These are phyloP conservation scores for Aphelenchoides avenae DNA, from an alignment of 1,140 invertebrate genomes.

Conservation along the genomic window DNA sequence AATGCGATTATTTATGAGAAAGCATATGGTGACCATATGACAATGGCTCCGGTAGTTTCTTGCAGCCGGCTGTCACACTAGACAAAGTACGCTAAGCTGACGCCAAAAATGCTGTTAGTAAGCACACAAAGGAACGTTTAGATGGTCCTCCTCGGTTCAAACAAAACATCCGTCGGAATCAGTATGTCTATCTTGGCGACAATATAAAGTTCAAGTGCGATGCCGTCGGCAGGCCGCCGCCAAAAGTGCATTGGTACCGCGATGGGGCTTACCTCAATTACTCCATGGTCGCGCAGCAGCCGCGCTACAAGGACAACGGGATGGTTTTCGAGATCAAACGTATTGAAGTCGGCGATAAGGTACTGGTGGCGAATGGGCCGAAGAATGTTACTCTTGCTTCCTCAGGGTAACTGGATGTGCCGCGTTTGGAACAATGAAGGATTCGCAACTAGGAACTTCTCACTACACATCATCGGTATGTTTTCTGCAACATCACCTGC, in stretches of 20 bases:
- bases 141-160: constrained; percentile 42
- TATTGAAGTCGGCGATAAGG: constrained; percentile 43
- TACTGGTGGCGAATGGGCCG: constrained; percentile 11
- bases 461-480: constrained; percentile 56
- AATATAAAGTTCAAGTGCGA: constrained; percentile 43
- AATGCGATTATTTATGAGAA: too few species aligned
- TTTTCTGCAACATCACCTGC: constrained; percentile 17
- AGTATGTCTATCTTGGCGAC: constrained; percentile 43
- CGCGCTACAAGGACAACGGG: constrained; percentile 24
- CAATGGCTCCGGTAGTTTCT: too few species aligned
- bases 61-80: too few species aligned
- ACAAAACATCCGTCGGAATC: constrained; percentile 36
- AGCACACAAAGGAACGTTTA: too few species aligned
- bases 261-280: constrained; percentile 46
- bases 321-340: constrained; percentile 37
- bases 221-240: constrained; percentile 41
- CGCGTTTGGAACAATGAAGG: constrained; percentile 57
- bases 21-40: too few species aligned
- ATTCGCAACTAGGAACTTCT: constrained; percentile 51
- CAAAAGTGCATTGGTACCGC: constrained; percentile 49
- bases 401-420: constrained; percentile 52
- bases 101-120: too few species aligned
- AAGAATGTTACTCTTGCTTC: too few species aligned
- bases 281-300: constrained; percentile 25
- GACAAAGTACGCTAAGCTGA: too few species aligned